Conservation (phyloP, 1,140 invertebrate genomes). For the Pseudomyrmex sp. region DNA sequence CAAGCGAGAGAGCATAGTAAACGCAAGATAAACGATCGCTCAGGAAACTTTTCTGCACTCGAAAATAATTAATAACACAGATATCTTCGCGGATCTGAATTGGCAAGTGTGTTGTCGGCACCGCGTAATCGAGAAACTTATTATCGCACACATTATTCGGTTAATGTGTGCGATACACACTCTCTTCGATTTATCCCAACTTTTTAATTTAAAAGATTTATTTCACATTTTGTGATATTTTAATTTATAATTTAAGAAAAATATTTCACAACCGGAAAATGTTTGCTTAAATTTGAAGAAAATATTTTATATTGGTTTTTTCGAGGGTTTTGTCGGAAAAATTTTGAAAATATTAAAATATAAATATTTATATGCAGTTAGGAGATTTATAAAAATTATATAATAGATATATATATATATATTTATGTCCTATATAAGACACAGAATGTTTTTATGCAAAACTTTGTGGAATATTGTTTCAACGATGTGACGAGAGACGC, state of each 20-base stretch:
- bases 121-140: not conserved
- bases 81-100: not conserved
- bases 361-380: no score
- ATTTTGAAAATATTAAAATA: no score
- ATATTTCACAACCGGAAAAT: no score
- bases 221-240: no score
- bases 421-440: no score
- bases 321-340: no score
- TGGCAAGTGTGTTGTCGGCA: not conserved
- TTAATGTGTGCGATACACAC: not conserved
- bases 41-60: not conserved
- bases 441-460: no score
- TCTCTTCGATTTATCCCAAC: not conserved
- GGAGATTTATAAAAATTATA: no score
- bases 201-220: not conserved
- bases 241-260: no score
- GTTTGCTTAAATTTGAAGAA: no score
- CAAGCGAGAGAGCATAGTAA: constrained; percentile 1
- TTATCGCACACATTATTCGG: not conserved
- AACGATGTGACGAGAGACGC: not conserved
- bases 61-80: constrained; percentile 33
- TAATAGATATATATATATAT: no score
- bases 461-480: not conserved
- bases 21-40: constrained; percentile 35
- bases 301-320: no score